Conservation (phyloP, 1,140 invertebrate species). For the Achatina immaculata region DNA sequence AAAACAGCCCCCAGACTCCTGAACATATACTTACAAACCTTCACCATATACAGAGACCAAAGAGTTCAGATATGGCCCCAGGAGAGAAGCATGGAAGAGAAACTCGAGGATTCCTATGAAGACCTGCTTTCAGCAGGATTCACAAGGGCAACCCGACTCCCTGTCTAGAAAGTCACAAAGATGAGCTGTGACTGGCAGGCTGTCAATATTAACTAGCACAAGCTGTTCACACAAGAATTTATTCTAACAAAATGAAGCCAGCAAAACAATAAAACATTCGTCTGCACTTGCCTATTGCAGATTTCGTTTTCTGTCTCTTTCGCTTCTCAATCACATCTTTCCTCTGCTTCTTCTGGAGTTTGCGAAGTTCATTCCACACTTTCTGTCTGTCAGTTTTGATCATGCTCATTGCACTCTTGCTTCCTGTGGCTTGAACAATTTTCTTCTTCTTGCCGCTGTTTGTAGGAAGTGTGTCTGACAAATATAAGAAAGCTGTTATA, state of each 20-base stretch:
- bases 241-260: neutral
- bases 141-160: too few relatives aligned
- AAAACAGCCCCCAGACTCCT: too few relatives aligned
- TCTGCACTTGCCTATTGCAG: slow-evolving; percentile 30
- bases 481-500: neutral
- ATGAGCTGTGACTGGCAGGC: neutral
- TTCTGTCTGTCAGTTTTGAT: slow-evolving; percentile 5
- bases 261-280: too few relatives aligned
- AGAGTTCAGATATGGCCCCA: too few relatives aligned
- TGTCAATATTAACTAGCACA: neutral
- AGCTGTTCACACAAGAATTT: neutral
- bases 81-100: too few relatives aligned
- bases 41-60: too few relatives aligned
- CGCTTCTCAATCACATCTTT: slow-evolving; percentile 21
- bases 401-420: neutral
- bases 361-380: slow-evolving; percentile 7
- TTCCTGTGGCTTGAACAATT: neutral
- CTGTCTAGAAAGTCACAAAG: neutral
- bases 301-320: slow-evolving; percentile 17
- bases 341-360: slow-evolving; percentile 9
- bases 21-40: too few relatives aligned
- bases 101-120: too few relatives aligned
- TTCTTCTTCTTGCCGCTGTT: neutral
- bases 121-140: too few relatives aligned
- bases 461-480: neutral